Conservation (phyloP, 2,113 vertebrate species). For the Leptobrachium leishanense region DNA sequence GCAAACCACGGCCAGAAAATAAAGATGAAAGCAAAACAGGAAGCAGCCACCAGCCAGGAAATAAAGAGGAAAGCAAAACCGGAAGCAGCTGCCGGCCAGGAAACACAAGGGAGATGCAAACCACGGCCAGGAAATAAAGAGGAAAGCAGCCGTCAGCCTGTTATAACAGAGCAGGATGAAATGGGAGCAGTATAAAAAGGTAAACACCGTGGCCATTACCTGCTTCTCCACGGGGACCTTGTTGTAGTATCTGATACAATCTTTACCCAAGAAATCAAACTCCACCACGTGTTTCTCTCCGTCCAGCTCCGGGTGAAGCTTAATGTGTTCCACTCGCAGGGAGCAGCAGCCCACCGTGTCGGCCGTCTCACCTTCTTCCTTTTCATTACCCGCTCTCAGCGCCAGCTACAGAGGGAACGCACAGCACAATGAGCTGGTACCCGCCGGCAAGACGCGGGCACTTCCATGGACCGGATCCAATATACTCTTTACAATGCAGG, state of each 20-base stretch:
- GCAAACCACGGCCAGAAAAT: too few relatives aligned
- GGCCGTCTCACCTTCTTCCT: slow-evolving; percentile 72
- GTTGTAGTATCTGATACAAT: slow-evolving; percentile 72
- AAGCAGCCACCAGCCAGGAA: not conserved
- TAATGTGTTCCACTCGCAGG: slow-evolving; percentile 72
- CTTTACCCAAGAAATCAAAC: slow-evolving; percentile 79
- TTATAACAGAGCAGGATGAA: too few relatives aligned
- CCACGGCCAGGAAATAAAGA: too few relatives aligned
- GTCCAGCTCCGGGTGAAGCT: slow-evolving; percentile 64
- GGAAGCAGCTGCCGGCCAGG: too few relatives aligned
- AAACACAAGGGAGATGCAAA: too few relatives aligned
- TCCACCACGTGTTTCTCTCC: slow-evolving; percentile 62
- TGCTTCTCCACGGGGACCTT: slow-evolving; percentile 68
- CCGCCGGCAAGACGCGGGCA: too few relatives aligned
- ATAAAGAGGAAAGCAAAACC: too few relatives aligned
- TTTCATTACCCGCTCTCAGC: slow-evolving; percentile 75
- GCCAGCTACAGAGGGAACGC: slow-evolving; percentile 58
- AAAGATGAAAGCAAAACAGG: not conserved
- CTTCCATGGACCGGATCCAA: too few relatives aligned
- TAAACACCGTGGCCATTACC: slow-evolving; percentile 52
- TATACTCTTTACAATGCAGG: too few relatives aligned
- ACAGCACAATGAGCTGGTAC: not conserved
- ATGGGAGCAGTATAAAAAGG: too few relatives aligned
- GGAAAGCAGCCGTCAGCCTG: too few relatives aligned
- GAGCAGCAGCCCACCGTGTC: slow-evolving; percentile 78